Evolutionary conservation across 2,797 vertebrate genomes (phyloP).

Genomic region (Lepilemur septentrionalis): DNA sequence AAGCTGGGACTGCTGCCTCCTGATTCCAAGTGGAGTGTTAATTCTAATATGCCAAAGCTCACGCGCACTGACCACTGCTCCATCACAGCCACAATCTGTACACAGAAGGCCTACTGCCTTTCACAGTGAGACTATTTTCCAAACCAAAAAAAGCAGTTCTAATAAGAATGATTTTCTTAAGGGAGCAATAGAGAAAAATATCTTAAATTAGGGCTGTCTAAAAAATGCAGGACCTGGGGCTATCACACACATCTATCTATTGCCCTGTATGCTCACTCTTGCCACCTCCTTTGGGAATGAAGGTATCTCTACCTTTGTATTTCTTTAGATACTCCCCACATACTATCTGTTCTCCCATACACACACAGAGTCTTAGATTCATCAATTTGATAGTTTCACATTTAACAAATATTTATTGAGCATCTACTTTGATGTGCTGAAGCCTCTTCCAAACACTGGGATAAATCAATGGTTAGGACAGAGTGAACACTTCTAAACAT

Average conservation of each 20-base stretch:
- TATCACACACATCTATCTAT: neutral
- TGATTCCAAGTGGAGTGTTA: neutral
- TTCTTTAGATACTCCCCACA: neutral
- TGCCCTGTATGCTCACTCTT: neutral
- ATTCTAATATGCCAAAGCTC: neutral
- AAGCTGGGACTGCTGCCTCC: neutral
- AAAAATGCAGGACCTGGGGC: neutral
- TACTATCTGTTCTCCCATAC: neutral
- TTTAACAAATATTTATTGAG: neutral
- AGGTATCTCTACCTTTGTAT: neutral
- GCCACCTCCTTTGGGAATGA: neutral
- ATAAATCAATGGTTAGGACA: slow-evolving; percentile 8
- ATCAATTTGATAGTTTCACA: slow-evolving; percentile 12
- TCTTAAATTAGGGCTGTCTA: slow-evolving; percentile 1
- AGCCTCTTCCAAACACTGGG: neutral
- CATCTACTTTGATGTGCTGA: neutral
- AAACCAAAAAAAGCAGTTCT: neutral
- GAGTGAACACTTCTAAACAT: neutral
- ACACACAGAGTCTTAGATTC: neutral
- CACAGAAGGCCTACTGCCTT: neutral
- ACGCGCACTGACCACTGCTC: neutral
- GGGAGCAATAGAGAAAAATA: neutral
- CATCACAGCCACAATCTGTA: neutral
- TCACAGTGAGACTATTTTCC: neutral
- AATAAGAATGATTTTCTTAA: slow-evolving; percentile 21